phyloP scores from a whole-genome alignment of 2,797 vertebrate species.

The Sylvia borin region DNA sequence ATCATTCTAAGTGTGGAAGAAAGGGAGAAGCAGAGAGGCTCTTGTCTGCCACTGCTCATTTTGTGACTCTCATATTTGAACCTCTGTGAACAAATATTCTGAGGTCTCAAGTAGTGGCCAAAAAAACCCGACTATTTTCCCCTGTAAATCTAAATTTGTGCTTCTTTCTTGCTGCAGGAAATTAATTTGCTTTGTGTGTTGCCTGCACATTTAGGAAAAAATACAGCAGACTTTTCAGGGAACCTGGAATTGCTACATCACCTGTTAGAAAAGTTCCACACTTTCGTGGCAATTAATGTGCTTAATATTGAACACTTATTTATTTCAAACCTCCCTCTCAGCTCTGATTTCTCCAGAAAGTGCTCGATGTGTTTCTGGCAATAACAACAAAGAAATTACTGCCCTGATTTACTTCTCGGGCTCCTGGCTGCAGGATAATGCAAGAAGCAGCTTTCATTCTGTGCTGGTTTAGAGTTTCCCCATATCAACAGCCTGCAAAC shows the following conservation, averaged over 20 bases:
- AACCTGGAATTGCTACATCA: neutral
- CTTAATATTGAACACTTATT: neutral
- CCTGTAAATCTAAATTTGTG: neutral
- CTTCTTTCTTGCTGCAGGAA: neutral
- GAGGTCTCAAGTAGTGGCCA: neutral
- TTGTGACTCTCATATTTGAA: neutral
- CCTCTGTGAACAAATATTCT: neutral
- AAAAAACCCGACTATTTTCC: neutral
- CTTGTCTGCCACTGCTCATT: neutral
- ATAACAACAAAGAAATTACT: neutral
- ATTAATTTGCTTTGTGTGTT: neutral
- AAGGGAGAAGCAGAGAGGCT: neutral
- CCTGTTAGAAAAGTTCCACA: neutral
- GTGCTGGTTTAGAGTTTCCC: neutral
- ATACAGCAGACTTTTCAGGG: neutral
- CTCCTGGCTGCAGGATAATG: neutral
- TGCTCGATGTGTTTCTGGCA: neutral
- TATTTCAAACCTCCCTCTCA: neutral
- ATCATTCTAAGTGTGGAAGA: neutral
- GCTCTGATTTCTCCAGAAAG: neutral
- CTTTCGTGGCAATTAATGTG: neutral
- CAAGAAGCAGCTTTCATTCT: neutral
- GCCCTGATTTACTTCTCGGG: neutral
- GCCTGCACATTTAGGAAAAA: neutral
- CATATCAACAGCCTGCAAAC: neutral